Evolutionary conservation across 23 tunicate species (phyloP), one percentile per base, ranked within the genome.

Genomic region (Oikopleura vanhoeffeni): DNA sequence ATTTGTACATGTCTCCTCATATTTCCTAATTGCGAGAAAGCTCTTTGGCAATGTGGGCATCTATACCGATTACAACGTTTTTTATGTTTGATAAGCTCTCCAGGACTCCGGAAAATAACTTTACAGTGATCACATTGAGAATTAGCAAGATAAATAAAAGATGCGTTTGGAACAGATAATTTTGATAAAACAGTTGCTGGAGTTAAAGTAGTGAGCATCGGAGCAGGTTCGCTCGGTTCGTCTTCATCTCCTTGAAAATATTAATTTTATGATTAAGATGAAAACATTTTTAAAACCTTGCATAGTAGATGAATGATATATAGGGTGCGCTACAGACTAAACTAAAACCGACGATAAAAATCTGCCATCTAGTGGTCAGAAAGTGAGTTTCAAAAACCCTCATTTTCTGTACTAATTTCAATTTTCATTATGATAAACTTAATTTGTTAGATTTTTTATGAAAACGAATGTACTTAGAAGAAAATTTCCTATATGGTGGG

Each of bases 161-260:
- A 49, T 49, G 64, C 64, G 24, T 49, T 49, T 24, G 64, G 64
- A 8, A 49, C 64, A 49, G 64, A 49, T n/a, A n/a, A n/a, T 71
- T 71, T 71, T 38, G 27, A 30, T 2, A 3, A 13, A 30, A 28
- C 32, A 2, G 79, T 18, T 30, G 79, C 79, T 28, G 79, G 79
- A 13, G 79, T 71, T 32, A 71, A 30, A 2, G 35, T 71, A 38
- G 79, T 71, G 38, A 71, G 79, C 79, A 30, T 71, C 38, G 79
- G 79, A 28, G 38, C 79, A 32, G 34, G 4, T 24, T 71, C 79
- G 27, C 79, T 30, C 27, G 3, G 34, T 3, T 71, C 79, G 18
- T 49, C 60, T 71, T 18, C 64, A 49, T 49, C 64, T 49, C 64
- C 64, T n/a, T n/a, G n/a, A n/a, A n/a, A n/a, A n/a, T n/a, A n/a